phyloP scores from a whole-genome alignment of 1,140 invertebrate species.

The Nasonia giraulti region DNA sequence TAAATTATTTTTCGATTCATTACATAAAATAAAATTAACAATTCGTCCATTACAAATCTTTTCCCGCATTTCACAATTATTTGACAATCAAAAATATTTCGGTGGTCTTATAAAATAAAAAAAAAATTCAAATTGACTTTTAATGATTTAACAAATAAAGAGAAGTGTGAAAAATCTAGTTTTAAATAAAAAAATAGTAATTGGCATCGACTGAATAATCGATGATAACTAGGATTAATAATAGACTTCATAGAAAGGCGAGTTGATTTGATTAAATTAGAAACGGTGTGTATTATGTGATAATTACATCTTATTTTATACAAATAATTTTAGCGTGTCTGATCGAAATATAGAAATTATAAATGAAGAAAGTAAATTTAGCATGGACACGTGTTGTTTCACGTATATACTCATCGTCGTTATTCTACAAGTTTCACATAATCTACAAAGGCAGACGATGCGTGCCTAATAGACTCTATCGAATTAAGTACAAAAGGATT shows the following conservation, averaged over 20 bases:
- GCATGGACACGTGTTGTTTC: neutral
- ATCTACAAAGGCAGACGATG: slow-evolving; percentile 46
- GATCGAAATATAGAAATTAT: slow-evolving; percentile 46
- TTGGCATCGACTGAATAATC: neutral
- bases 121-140: slow-evolving; percentile 13
- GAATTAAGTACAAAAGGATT: slow-evolving; percentile 51
- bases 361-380: slow-evolving; percentile 40
- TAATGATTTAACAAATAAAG: neutral
- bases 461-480: slow-evolving; percentile 47
- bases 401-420: slow-evolving; percentile 36
- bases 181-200: neutral
- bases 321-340: neutral
- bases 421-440: slow-evolving; percentile 45
- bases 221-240: neutral
- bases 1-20: neutral
- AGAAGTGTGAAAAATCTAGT: neutral
- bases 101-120: neutral
- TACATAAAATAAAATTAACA: neutral
- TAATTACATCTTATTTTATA: slow-evolving; percentile 25
- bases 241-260: slow-evolving; percentile 3
- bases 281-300: slow-evolving; percentile 3
- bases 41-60: neutral
- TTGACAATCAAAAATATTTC: neutral
- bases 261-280: slow-evolving; percentile 18
- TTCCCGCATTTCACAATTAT: neutral